Conservation (phyloP, 2,797 vertebrate genomes). For the Amniataba percoides region DNA sequence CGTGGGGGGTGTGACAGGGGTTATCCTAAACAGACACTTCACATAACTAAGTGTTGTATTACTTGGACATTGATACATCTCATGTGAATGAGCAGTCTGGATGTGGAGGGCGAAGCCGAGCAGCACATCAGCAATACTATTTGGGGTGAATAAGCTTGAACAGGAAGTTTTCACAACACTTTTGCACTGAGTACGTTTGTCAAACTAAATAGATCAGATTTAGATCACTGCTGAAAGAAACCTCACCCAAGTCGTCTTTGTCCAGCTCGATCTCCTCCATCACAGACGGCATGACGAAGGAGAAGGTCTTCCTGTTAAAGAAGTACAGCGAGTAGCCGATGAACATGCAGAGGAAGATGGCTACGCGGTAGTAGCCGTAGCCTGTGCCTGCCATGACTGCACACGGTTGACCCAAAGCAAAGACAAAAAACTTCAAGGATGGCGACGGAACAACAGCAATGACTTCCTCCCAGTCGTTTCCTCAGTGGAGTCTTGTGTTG, state of each 20-base stretch:
- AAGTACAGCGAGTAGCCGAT: constrained; percentile 96
- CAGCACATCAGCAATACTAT: background rate
- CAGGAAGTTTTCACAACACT: no score
- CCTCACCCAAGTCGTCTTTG: constrained; percentile 96
- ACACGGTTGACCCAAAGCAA: background rate
- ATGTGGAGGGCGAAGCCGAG: background rate
- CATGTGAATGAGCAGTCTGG: background rate
- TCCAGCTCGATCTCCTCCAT: constrained; percentile 95
- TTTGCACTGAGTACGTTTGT: background rate
- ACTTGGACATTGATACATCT: background rate
- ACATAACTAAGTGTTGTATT: background rate
- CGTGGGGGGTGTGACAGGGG: no score
- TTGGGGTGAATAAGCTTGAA: background rate
- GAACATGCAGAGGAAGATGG: constrained; percentile 95
- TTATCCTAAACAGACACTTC: background rate
- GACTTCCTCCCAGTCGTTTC: constrained; percentile 14
- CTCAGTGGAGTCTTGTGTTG: constrained; percentile 15
- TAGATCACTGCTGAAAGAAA: background rate
- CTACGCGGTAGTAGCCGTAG: constrained; percentile 89
- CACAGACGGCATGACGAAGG: constrained; percentile 96
- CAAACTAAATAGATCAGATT: background rate
- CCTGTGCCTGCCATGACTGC: constrained; percentile 85
- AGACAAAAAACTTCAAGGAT: background rate
- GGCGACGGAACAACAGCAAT: background rate
- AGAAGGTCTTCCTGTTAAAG: constrained; percentile 98